phyloP scores from a whole-genome alignment of 2,113 vertebrate genomes.

The Micronisus gabar region DNA sequence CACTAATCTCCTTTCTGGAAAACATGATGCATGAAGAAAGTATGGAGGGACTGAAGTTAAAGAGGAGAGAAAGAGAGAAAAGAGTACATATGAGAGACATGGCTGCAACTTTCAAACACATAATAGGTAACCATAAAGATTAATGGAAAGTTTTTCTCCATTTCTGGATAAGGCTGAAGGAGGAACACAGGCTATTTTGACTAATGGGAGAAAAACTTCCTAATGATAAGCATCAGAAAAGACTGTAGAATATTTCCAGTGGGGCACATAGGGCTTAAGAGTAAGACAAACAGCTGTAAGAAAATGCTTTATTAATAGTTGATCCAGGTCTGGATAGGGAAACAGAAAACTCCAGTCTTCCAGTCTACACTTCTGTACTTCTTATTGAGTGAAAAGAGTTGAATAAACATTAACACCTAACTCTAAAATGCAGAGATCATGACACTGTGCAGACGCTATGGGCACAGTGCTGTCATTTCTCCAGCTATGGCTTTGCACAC shows the following conservation, averaged over 20 bases:
- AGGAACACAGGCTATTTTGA: background rate
- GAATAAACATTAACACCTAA: background rate
- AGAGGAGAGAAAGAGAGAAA: background rate
- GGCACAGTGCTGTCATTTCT: background rate
- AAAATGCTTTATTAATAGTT: background rate
- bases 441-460: background rate
- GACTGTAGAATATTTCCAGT: background rate
- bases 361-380: background rate
- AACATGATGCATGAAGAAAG: background rate
- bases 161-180: background rate
- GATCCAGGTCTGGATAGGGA: background rate
- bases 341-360: background rate
- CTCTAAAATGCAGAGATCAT: background rate
- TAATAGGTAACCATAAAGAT: background rate
- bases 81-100: background rate
- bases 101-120: background rate
- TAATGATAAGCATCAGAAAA: slow-evolving; percentile 7
- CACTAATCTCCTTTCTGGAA: background rate
- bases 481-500: background rate
- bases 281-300: background rate
- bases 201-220: background rate
- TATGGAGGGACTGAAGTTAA: background rate
- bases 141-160: background rate
- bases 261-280: background rate
- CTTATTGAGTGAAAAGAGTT: background rate